Percentiles rank a stretch among this genome's conserved stretches.
Evolutionary conservation across 1,140 invertebrate genomes (phyloP).

Genomic region (Neodiprion virginianus): DNA sequence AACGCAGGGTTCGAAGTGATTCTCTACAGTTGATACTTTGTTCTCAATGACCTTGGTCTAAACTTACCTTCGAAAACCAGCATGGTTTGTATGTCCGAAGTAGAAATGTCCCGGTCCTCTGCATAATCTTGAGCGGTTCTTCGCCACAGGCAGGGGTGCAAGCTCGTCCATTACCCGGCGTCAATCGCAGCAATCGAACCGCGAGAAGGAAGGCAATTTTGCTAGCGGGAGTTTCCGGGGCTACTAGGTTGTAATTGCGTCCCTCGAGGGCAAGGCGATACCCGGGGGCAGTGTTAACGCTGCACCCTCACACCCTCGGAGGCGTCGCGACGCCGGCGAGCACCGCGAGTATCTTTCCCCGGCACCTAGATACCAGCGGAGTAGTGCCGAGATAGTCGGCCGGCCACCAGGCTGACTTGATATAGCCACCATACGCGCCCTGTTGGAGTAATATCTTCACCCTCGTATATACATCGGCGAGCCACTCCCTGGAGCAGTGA

Average conservation of each 20-base stretch:
- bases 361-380: no score
- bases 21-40: no score
- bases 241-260: conserved; percentile 54
- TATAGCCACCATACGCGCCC: conserved; percentile 4
- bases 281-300: conserved; percentile 52
- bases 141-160: not conserved
- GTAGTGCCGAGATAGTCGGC: no score
- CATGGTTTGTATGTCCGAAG: no score
- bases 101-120: no score
- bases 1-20: no score
- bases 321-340: conserved; percentile 28
- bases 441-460: conserved; percentile 30
- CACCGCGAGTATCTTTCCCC: no score
- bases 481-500: conserved; percentile 48
- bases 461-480: conserved; percentile 41
- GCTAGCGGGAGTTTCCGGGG: conserved; percentile 14
- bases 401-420: no score
- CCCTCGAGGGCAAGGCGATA: conserved; percentile 59
- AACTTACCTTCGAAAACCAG: no score
- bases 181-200: conserved; percentile 1
- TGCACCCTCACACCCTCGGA: conserved; percentile 39
- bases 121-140: no score
- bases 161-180: not conserved
- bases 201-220: not conserved
- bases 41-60: no score